These are phyloP conservation scores for Sphaeramia orbicularis DNA, from an alignment of 2,797 vertebrate species.

Conservation along the genomic window DNA sequence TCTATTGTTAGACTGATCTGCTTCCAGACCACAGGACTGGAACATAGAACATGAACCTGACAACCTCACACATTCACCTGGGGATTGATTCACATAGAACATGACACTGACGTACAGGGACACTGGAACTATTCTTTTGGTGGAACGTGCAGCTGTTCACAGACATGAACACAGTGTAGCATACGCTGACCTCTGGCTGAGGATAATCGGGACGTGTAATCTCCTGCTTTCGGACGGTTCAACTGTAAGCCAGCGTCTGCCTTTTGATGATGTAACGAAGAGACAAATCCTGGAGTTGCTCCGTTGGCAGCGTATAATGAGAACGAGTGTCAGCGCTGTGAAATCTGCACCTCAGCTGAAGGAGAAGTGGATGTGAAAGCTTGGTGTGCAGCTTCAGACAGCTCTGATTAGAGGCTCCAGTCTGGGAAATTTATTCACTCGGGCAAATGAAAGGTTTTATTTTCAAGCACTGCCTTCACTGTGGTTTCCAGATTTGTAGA, in stretches of 20 bases:
- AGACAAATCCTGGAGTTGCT: conserved; percentile 58
- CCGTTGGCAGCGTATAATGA: conserved; percentile 48
- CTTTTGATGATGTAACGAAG: conserved; percentile 62
- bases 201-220: conserved; percentile 65
- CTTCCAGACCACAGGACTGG: no score
- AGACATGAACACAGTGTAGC: conserved; percentile 29
- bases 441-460: conserved; percentile 44
- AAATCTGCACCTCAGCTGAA: conserved; percentile 34
- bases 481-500: conserved; percentile 7
- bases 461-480: conserved; percentile 24
- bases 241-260: conserved; percentile 40
- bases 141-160: neutral
- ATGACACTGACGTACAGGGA: no score
- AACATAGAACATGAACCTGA: no score
- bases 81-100: no score
- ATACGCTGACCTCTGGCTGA: conserved; percentile 37
- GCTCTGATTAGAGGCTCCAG: conserved; percentile 48
- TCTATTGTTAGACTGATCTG: no score
- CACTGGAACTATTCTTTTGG: no score
- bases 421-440: conserved; percentile 45
- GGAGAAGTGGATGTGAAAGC: conserved; percentile 23
- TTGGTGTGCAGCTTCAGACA: conserved; percentile 33
- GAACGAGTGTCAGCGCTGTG: conserved; percentile 25
- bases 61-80: no score
- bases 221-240: conserved; percentile 61